These are phyloP conservation scores for Myotis planiceps DNA, from an alignment of 2,797 vertebrate genomes.

Conservation along the genomic window DNA sequence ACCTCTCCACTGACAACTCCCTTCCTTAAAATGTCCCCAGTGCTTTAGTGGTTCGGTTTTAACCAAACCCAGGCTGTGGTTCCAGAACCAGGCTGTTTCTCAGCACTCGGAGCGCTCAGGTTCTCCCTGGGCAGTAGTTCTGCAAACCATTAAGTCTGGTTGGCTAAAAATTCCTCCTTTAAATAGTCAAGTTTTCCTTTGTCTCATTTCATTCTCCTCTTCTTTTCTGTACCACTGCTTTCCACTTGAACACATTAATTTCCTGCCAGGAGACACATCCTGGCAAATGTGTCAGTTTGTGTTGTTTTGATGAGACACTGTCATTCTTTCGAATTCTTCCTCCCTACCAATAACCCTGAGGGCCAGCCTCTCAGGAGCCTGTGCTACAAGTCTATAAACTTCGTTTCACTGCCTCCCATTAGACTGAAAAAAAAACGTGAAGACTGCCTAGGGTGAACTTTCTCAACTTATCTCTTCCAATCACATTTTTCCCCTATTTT, in stretches of 20 bases:
- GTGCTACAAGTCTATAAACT: neutral
- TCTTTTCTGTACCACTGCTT: neutral
- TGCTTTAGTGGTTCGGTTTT: neutral
- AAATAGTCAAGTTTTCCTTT: slow-evolving; percentile 53
- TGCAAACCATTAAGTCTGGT: neutral
- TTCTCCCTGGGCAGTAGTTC: slow-evolving; percentile 5
- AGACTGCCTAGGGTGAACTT: neutral
- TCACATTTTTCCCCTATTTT: neutral
- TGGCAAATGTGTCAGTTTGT: slow-evolving; percentile 41
- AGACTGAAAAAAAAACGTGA: neutral
- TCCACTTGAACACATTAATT: slow-evolving; percentile 51
- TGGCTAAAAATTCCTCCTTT: slow-evolving; percentile 31
- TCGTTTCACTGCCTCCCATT: slow-evolving; percentile 30
- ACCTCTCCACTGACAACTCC: neutral
- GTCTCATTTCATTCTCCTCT: slow-evolving; percentile 37
- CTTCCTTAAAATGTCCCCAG: neutral
- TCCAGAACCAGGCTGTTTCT: neutral
- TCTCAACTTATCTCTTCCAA: neutral
- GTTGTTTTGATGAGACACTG: slow-evolving; percentile 59
- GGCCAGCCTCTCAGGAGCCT: slow-evolving; percentile 4
- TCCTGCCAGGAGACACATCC: slow-evolving; percentile 55
- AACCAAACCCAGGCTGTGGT: neutral
- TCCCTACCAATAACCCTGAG: neutral
- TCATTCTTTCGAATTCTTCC: slow-evolving; percentile 47
- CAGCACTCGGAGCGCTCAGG: neutral